Evolutionary conservation across 2,888 invertebrate species (phyloP), one percentile per base, ranked within the genome.

Genomic region (Arrhopalites spinosus): DNA sequence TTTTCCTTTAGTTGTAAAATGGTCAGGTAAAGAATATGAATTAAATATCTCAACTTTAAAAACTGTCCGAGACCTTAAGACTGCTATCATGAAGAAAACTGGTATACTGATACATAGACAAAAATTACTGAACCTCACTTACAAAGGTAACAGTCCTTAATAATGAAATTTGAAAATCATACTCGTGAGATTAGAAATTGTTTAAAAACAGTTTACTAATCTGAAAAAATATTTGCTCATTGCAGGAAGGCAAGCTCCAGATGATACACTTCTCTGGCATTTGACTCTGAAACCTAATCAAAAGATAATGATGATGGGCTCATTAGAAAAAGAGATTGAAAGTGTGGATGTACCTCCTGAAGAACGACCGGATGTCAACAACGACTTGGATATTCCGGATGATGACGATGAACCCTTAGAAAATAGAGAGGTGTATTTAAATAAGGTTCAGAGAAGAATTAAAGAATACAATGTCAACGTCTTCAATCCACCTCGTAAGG

Each of bases 251-350:
- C 89, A 91, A 68, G 93, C 95, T 0, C 89, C 91, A 67, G 94
- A 96, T 86, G 92, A 91, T 81, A 90, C 91, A 81, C 89, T 89
- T 66, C 86, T 97, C n/a, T 89, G 90, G 0, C 89, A 90, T 69
- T 85, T 96, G 77, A 92, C 92, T 83, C 86, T 97, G 36, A 96
- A 96, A 85, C 90, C 92, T 0, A 93, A 93, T 74, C 92, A 93
- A 81, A 96, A 96, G 86, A 89, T 98, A 15, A 96, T 98, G 95
- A 93, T 98, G 93, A 96, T 98, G 90, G 98, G 98, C 0, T 96
- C 96, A 0, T 87, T 94, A 1, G 98, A 98, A 85, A 93, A 95
- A 83, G 95, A 94, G 73, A 95, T 96, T 83, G 92, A 91, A 59
- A 92, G 93, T 84, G 94, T 92, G 0, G 91, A 90, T 83, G 90